These are phyloP conservation scores for Erebia palarica DNA, from an alignment of 2,888 invertebrate species.

Conservation along the genomic window DNA sequence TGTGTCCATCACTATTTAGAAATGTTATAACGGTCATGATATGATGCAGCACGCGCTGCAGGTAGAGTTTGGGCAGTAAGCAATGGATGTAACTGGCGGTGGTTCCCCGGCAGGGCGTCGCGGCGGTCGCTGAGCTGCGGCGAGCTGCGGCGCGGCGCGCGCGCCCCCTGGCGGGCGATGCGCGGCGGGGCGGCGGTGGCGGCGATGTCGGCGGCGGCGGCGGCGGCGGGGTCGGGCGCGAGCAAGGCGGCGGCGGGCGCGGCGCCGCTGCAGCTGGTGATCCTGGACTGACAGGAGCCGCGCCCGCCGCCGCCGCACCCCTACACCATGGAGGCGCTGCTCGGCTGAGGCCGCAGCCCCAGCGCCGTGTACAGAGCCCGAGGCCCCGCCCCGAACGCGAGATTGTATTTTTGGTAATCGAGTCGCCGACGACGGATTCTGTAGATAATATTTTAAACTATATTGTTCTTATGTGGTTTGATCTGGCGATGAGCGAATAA, in stretches of 20 bases:
- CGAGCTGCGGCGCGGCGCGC: conserved; percentile 91
- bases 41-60: too few species aligned
- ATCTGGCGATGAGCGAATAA: conserved; percentile 81
- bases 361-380: conserved; percentile 67
- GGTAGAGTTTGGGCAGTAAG: neutral
- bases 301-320: conserved; percentile 78
- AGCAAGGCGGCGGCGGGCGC: conserved; percentile 43
- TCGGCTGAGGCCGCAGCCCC: conserved; percentile 73
- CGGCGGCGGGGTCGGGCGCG: conserved; percentile 41
- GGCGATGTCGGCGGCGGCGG: conserved; percentile 37
- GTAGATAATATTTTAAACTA: conserved; percentile 82
- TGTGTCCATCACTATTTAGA: too few species aligned
- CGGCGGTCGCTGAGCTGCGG: conserved; percentile 90
- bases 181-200: conserved; percentile 84
- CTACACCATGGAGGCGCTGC: conserved; percentile 86
- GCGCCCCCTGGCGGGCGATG: conserved; percentile 90
- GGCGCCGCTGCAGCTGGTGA: conserved; percentile 81
- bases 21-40: too few species aligned
- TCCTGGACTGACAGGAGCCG: conserved; percentile 87
- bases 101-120: conserved; percentile 84
- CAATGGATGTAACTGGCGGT: neutral
- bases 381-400: conserved; percentile 47
- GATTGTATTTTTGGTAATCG: conserved; percentile 80
- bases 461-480: conserved; percentile 82
- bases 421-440: conserved; percentile 80